phyloP scores from a whole-genome alignment of 2,113 vertebrate species.

The Paracanthobrama guichenoti region DNA sequence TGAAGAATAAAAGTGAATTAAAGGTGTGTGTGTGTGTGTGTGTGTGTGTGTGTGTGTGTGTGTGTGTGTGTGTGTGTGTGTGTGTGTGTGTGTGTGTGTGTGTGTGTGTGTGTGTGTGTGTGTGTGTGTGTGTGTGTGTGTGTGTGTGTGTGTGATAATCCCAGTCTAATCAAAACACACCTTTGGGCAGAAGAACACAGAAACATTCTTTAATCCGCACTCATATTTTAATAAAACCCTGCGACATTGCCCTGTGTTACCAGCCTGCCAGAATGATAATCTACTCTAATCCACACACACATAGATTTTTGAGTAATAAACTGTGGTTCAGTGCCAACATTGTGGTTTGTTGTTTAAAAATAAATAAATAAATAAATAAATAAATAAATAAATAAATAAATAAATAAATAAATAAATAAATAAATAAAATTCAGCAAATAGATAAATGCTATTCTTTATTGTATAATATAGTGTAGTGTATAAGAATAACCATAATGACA shows the following conservation, averaged over 20 bases:
- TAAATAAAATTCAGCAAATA: too few relatives aligned
- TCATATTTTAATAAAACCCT: constrained; percentile 27
- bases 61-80: constrained; percentile 19
- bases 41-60: constrained; percentile 11
- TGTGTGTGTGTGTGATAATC: constrained; percentile 31
- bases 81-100: constrained; percentile 30
- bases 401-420: too few relatives aligned
- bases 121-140: constrained; percentile 21
- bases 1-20: too few relatives aligned
- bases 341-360: not conserved
- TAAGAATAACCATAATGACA: not conserved
- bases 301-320: not conserved
- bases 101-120: constrained; percentile 14
- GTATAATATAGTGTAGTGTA: not conserved
- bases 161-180: constrained; percentile 44
- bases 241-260: not conserved
- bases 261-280: constrained; percentile 30
- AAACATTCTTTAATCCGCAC: not conserved
- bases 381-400: too few relatives aligned
- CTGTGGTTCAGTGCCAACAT: not conserved
- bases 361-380: too few relatives aligned
- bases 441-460: not conserved
- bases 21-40: constrained; percentile 22
- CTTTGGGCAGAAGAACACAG: not conserved
- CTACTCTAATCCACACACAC: constrained; percentile 41